Evolutionary conservation across 2,797 vertebrate genomes (phyloP).

Genomic region (Melanotaenia pygmaea): DNA sequence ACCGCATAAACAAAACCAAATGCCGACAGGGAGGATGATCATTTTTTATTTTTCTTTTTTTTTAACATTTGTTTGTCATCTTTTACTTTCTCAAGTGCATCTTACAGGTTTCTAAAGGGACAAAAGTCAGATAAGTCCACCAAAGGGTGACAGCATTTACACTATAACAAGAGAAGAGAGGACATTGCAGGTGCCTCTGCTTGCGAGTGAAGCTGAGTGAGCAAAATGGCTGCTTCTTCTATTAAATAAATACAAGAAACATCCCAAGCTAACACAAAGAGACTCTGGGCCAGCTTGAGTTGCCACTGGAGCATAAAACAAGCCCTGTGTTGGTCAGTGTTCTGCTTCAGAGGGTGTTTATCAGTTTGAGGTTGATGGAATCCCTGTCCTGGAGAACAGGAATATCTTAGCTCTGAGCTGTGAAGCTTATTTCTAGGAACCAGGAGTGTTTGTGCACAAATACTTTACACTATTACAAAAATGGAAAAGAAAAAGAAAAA

Average conservation of each 20-base stretch:
- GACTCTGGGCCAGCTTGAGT: conserved; percentile 33
- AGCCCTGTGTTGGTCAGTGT: conserved; percentile 21
- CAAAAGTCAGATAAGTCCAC: background rate
- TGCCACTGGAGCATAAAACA: conserved; percentile 42
- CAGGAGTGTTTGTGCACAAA: conserved; percentile 47
- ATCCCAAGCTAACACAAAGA: conserved; percentile 17
- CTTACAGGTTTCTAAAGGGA: conserved; percentile 1
- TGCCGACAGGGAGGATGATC: background rate
- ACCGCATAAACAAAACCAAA: conserved; percentile 27
- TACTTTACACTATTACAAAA: conserved; percentile 47
- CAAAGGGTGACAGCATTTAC: background rate
- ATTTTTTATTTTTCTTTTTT: background rate
- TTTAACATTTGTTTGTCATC: conserved; percentile 9
- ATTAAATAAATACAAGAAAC: conserved; percentile 41
- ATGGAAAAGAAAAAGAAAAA: conserved; percentile 45
- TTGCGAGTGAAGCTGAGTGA: conserved; percentile 5
- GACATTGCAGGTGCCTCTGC: conserved; percentile 13
- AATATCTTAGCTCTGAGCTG: conserved; percentile 44
- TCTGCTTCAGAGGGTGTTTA: conserved; percentile 36
- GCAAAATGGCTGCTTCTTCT: conserved; percentile 1
- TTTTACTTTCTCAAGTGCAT: conserved; percentile 13
- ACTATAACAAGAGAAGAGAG: background rate
- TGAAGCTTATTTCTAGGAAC: conserved; percentile 31
- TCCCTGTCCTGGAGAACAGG: conserved; percentile 35
- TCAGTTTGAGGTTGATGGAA: conserved; percentile 41